A percentile compares a stretch with the other conserved stretches of the same genome.
phyloP scores from a whole-genome alignment of 2,113 vertebrate species.

The Dipodomys spectabilis region DNA sequence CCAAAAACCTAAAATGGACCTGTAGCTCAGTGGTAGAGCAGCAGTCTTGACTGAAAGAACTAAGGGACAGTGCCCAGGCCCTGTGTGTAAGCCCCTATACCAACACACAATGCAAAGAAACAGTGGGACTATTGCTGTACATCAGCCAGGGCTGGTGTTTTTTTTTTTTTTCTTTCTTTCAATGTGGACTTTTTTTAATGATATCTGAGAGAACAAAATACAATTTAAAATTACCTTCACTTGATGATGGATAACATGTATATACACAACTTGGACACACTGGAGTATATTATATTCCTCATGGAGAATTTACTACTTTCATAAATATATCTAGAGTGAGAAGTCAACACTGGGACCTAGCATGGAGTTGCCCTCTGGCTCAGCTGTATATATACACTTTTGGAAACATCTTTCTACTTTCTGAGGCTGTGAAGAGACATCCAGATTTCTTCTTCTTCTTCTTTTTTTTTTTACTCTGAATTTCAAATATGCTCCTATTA shows the following conservation, averaged over 20 bases:
- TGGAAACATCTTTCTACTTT: background rate
- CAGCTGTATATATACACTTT: background rate
- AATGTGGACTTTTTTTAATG: background rate
- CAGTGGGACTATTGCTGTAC: background rate
- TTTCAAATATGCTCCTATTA: background rate
- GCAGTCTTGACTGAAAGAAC: too few species aligned
- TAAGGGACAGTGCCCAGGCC: too few species aligned
- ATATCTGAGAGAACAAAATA: slow-evolving; percentile 3
- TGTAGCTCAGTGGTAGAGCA: too few species aligned
- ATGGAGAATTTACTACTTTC: background rate
- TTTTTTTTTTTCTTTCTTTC: background rate
- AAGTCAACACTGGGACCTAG: background rate
- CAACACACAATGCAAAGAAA: too few species aligned
- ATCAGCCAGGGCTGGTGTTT: background rate
- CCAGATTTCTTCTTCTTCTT: background rate
- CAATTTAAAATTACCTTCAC: slow-evolving; percentile 49
- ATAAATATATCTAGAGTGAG: background rate
- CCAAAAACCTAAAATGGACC: too few species aligned
- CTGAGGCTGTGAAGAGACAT: rapidly evolving
- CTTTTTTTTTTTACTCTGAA: slow-evolving; percentile 17
- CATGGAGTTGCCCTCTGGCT: background rate
- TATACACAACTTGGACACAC: background rate
- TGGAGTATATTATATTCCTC: background rate
- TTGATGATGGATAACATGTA: slow-evolving; percentile 37
- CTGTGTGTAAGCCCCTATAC: too few species aligned